A percentile compares a stretch with the other conserved stretches of the same genome.
Conservation (phyloP, 2,797 vertebrate species). For the Falco biarmicus region DNA sequence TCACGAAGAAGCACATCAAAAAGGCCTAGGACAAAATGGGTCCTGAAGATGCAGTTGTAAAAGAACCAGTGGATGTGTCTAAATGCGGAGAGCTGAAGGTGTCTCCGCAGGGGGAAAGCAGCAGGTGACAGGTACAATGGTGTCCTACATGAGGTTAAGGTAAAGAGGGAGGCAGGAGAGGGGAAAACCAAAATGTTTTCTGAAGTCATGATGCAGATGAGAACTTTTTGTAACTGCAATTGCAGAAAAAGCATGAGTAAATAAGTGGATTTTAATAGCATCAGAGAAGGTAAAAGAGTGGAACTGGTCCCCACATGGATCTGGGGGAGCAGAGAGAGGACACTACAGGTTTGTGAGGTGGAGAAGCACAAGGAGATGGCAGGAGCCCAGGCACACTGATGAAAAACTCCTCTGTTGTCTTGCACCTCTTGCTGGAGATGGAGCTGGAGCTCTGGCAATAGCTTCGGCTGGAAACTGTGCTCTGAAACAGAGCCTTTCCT, state of each 20-base stretch:
- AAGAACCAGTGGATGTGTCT: neutral
- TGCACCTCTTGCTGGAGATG: neutral
- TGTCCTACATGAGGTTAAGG: neutral
- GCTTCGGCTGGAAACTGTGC: neutral
- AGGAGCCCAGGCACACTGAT: neutral
- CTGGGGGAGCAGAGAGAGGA: neutral
- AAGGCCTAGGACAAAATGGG: neutral
- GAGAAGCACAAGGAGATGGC: neutral
- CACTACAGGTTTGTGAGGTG: fast-evolving
- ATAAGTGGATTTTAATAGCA: neutral
- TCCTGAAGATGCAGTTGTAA: neutral
- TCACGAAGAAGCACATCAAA: neutral
- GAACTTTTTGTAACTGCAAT: neutral
- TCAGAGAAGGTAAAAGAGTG: neutral
- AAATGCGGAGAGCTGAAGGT: neutral
- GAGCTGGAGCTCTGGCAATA: neutral
- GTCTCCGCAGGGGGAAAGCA: neutral
- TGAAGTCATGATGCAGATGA: neutral
- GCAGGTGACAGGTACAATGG: neutral
- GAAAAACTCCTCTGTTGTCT: neutral
- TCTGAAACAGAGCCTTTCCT: neutral
- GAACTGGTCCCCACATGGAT: neutral
- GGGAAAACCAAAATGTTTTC: neutral
- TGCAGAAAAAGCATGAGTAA: neutral
- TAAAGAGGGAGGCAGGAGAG: neutral